Base-by-base conservation (phyloP, 2,888 invertebrate species). In the Dasysyrphus tricinctus region DNA sequence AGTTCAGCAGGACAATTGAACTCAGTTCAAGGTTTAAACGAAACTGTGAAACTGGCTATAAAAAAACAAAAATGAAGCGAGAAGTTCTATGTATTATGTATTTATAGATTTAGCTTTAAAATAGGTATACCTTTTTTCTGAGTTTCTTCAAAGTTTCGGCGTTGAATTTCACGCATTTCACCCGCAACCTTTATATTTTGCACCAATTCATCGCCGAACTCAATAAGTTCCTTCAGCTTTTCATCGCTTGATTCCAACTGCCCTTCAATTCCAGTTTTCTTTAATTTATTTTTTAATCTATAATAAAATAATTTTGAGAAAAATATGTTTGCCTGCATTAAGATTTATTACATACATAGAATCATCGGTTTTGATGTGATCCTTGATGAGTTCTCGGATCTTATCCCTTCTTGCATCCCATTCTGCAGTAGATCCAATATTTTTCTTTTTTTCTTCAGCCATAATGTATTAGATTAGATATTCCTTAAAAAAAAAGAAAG, bases 171-270 rank as follows among this genome's bases (percentile, higher is more conserved):
- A 0, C 96, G 94, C 29, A 95, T 94, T 89, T 97, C 96, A 49
- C 95, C 96, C 0, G 97, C 96, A 54, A 96, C 94, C 90, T 94
- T 94, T 3, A 97, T 95, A 90, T 97, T 97, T n/a, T 95, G 94
- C 78, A 96, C 95, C 90, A 95, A 94, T 89, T 96, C 96, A 69
- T 95, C 94, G 37, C 96, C 96, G 90, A 96, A 96, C 14, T 94
- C 91, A 11, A 95, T 91, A 37, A 96, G 91, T 74, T 95, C 94
- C 88, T 95, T 94, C 29, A 97, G 92, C 56, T 95, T 92, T 79
- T 95, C 94, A 0, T 94, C 94, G 59, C 96, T 96, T 11, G 93
- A 91, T 37, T 94, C 93, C 6, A 96, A 94, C 88, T 96, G 95
- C 84, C 94, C 93, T 89, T 96, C 95, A 29, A 96, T 94, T 0